Evolutionary conservation across 2,113 vertebrate species (phyloP).

Genomic region (Apus apus): DNA sequence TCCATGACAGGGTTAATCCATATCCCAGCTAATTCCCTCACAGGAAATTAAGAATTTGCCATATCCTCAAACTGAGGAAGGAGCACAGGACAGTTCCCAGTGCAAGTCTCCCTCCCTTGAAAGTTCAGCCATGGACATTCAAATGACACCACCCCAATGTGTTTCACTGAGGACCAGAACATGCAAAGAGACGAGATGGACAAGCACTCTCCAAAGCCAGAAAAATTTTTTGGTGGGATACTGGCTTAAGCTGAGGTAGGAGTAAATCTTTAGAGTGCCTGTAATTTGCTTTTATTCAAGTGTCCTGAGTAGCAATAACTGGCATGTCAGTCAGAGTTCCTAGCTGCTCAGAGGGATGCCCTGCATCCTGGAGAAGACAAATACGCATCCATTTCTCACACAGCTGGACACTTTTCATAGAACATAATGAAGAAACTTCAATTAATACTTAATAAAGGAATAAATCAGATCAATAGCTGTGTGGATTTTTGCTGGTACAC

Average conservation of each 20-base stretch:
- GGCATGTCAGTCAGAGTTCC: background rate
- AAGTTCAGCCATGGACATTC: background rate
- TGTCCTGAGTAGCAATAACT: background rate
- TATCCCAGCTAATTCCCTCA: background rate
- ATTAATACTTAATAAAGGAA: slow-evolving; percentile 34
- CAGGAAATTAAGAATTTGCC: background rate
- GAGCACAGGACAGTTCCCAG: background rate
- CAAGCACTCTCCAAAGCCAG: background rate
- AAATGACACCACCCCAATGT: background rate
- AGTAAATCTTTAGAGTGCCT: background rate
- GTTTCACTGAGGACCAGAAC: background rate
- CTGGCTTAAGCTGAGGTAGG: background rate
- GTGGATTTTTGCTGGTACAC: background rate
- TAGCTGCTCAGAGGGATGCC: background rate
- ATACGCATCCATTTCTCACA: background rate
- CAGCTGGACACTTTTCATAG: background rate
- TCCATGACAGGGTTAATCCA: background rate
- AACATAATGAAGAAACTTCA: background rate
- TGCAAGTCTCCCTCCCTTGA: background rate
- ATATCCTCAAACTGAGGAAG: background rate
- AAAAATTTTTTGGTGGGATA: background rate
- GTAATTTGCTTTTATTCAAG: background rate
- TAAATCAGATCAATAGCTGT: background rate
- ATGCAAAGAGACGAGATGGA: background rate
- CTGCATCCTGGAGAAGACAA: background rate